Base-by-base conservation (phyloP, 2,888 invertebrate genomes). In the Caenorhabditis sp. region DNA sequence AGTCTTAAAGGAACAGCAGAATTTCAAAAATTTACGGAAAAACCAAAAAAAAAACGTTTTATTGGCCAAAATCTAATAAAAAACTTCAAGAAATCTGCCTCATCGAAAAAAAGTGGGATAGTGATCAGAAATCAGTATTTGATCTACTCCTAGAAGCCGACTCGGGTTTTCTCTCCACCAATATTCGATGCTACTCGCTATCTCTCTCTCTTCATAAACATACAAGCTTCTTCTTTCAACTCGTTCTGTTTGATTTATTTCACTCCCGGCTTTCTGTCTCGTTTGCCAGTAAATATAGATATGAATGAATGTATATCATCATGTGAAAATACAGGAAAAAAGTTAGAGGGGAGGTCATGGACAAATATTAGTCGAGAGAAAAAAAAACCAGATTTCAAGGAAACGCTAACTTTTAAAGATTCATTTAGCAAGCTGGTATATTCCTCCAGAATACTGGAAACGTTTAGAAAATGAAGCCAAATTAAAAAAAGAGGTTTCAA, bases 121-220 rank as follows among this genome's bases (percentile, higher is more conserved):
- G 54, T 49, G 72, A 72, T 72, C 72, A 59, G 47, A 72, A 59
- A 72, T 35, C 72, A 59, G 8, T 58, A 70, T 70, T 47, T 59
- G 72, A 72, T 72, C 72, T 58, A 56, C 70, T 69, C 28, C 19
- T 35, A 41, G 41, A 24, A 14, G n/a, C 58, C 31, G 31, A 16
- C 38, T 38, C 44, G n/a, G n/a, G 4, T 44, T 44, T 44, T 10
- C 26, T 24, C 14, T 56, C 26, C 31, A 4, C 4, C 31, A 35
- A 35, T 35, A 35, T 35, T 35, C 31, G n/a, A n/a, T n/a, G 5
- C 31, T 28, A 7, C 31, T 8, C 59, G 7, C 19, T 38, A 31
- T 2, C 22, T 22, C 41, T 63, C 26, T 26, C 54, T 54, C 26
- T 5, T 54, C 28, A 44, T 61, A 63, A 63, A 63, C 63, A 63